These are phyloP conservation scores for Hyperoplus lanceolatus DNA, from an alignment of 2,797 vertebrate species.

Conservation along the genomic window DNA sequence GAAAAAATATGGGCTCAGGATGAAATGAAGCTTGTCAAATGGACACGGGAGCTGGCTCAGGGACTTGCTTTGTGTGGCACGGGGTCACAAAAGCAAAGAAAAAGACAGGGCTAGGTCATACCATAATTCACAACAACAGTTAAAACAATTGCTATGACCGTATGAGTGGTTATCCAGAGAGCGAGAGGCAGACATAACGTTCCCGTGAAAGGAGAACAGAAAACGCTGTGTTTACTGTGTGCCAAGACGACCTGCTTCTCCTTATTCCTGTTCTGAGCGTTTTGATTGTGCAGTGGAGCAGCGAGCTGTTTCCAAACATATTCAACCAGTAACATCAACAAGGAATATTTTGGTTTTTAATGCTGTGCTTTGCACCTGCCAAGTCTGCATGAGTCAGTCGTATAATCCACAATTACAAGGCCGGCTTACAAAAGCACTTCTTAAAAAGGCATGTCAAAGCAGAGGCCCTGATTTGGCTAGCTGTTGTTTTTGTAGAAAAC, in stretches of 20 bases:
- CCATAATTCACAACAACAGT: constrained; percentile 68
- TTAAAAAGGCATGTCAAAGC: constrained; percentile 82
- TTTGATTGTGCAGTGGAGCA: constrained; percentile 55
- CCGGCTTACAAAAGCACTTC: constrained; percentile 77
- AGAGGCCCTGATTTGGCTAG: constrained; percentile 64
- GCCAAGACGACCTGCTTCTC: constrained; percentile 60
- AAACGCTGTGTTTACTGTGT: constrained; percentile 60
- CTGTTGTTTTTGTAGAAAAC: constrained; percentile 71
- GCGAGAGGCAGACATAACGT: constrained; percentile 67
- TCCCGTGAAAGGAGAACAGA: constrained; percentile 58
- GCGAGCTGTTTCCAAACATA: constrained; percentile 56
- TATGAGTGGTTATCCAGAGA: constrained; percentile 66
- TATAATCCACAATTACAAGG: constrained; percentile 84
- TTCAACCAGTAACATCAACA: constrained; percentile 71
- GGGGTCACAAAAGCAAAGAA: constrained; percentile 68
- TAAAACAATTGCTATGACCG: constrained; percentile 74
- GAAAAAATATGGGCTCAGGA: constrained; percentile 80
- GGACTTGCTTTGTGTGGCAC: constrained; percentile 70
- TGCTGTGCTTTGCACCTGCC: constrained; percentile 79
- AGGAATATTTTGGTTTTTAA: constrained; percentile 78
- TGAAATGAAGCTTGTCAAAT: constrained; percentile 84
- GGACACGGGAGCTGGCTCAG: constrained; percentile 77
- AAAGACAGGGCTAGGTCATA: constrained; percentile 61
- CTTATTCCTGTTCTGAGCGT: constrained; percentile 45
- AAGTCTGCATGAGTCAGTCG: constrained; percentile 76